Conservation (phyloP, 2,113 vertebrate species). For the Tachysurus vachellii region DNA sequence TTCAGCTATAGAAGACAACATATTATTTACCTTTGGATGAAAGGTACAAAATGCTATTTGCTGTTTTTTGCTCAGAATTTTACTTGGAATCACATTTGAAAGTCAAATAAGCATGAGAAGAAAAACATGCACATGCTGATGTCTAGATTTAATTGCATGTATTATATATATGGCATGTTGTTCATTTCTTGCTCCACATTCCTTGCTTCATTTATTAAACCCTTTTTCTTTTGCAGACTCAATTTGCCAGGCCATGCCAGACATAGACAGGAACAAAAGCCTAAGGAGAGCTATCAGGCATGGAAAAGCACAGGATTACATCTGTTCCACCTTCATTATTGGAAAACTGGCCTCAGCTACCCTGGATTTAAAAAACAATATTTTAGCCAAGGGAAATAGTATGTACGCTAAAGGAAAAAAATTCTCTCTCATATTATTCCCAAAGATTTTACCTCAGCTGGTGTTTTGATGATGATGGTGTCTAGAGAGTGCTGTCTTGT, state of each 20-base stretch:
- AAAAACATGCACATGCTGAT: neutral
- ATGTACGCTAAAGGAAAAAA: neutral
- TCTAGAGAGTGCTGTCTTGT: neutral
- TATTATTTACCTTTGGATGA: neutral
- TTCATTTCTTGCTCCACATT: neutral
- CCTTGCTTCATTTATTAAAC: neutral
- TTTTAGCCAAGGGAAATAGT: neutral
- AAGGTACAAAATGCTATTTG: neutral
- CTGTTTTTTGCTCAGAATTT: neutral
- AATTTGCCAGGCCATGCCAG: neutral
- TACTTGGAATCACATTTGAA: neutral
- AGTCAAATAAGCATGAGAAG: neutral
- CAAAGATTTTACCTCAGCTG: neutral
- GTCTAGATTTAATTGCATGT: neutral
- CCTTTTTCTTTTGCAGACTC: neutral
- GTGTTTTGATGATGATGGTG: neutral
- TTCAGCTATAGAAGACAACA: neutral
- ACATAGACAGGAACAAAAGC: neutral
- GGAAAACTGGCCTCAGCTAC: constrained; percentile 25
- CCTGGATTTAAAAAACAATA: neutral
- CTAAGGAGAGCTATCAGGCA: constrained; percentile 17
- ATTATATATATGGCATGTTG: neutral
- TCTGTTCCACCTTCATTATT: constrained; percentile 31
- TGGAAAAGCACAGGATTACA: constrained; percentile 33
- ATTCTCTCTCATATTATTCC: neutral